Evolutionary conservation across 2,113 vertebrate species (phyloP).

Genomic region (Varanus komodoensis): DNA sequence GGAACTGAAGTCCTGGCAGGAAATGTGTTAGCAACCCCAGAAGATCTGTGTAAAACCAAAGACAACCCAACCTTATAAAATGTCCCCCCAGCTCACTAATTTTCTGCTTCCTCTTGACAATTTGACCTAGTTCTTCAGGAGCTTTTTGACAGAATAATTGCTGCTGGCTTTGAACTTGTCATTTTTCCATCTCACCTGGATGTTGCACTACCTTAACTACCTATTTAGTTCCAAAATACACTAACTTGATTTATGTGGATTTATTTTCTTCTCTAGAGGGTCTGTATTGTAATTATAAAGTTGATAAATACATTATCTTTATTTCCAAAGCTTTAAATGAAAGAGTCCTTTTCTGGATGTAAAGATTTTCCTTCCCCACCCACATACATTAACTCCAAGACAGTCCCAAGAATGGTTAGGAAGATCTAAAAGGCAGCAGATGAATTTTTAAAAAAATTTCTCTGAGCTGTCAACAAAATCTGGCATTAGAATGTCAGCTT

Average conservation of each 20-base stretch:
- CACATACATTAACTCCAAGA: slow-evolving; percentile 33
- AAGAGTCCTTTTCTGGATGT: neutral
- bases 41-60: neutral
- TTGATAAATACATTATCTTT: neutral
- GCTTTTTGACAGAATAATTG: neutral
- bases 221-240: neutral
- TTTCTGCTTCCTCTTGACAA: neutral
- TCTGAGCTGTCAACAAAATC: slow-evolving; percentile 29
- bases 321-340: neutral
- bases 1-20: neutral
- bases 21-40: neutral
- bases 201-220: neutral
- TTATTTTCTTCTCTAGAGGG: neutral
- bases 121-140: neutral
- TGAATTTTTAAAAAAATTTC: slow-evolving; percentile 26
- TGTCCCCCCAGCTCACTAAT: neutral
- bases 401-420: slow-evolving; percentile 22
- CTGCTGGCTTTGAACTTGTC: neutral
- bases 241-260: neutral
- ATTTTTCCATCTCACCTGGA: too few species aligned
- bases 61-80: too few species aligned
- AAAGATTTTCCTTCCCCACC: neutral
- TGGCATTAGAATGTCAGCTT: slow-evolving; percentile 41
- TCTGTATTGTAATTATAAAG: neutral
- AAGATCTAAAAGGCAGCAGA: slow-evolving; percentile 31